Evolutionary conservation across 1,140 invertebrate species (phyloP).

Genomic region (Thrips palmi): DNA sequence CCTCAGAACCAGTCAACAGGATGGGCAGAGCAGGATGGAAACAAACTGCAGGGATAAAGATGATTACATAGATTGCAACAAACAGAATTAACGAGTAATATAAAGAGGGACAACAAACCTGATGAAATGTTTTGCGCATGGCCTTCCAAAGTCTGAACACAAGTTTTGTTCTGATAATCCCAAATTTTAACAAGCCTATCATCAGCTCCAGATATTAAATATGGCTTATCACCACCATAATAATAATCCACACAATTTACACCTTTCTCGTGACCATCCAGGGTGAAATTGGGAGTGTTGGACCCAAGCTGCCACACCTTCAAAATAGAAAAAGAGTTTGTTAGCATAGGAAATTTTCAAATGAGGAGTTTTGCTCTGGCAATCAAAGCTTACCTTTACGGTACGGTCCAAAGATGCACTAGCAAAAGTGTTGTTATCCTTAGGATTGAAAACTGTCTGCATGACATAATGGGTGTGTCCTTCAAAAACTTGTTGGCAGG

Average conservation of each 20-base stretch:
- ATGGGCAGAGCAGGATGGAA: slow-evolving; percentile 98
- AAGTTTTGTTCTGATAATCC: slow-evolving; percentile 99
- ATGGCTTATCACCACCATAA: slow-evolving; percentile 99
- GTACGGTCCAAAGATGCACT: slow-evolving; percentile 94
- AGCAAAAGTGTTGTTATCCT: slow-evolving; percentile 99
- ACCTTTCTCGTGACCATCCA: slow-evolving; percentile 97
- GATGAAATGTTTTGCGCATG: slow-evolving; percentile 92
- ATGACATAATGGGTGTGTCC: slow-evolving; percentile 99
- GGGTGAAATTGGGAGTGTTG: slow-evolving; percentile 90
- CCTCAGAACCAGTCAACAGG: slow-evolving; percentile 92
- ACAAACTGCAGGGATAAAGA: slow-evolving; percentile 34
- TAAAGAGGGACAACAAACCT: slow-evolving; percentile 15
- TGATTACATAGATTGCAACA: neutral
- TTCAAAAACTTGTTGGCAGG: slow-evolving; percentile 92
- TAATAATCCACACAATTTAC: slow-evolving; percentile 99
- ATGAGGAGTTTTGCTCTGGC: neutral
- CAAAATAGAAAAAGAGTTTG: slow-evolving; percentile 6
- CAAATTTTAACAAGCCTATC: slow-evolving; percentile 96
- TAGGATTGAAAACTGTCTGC: slow-evolving; percentile 99
- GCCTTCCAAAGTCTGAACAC: slow-evolving; percentile 94
- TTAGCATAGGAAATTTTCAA: neutral
- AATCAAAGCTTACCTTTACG: slow-evolving; percentile 53
- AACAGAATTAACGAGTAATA: neutral
- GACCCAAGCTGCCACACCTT: slow-evolving; percentile 94
- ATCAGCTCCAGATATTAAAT: slow-evolving; percentile 96